These are phyloP conservation scores for Ricordea florida DNA, from an alignment of 92 coral and sea anemone genomes.

Conservation along the genomic window DNA sequence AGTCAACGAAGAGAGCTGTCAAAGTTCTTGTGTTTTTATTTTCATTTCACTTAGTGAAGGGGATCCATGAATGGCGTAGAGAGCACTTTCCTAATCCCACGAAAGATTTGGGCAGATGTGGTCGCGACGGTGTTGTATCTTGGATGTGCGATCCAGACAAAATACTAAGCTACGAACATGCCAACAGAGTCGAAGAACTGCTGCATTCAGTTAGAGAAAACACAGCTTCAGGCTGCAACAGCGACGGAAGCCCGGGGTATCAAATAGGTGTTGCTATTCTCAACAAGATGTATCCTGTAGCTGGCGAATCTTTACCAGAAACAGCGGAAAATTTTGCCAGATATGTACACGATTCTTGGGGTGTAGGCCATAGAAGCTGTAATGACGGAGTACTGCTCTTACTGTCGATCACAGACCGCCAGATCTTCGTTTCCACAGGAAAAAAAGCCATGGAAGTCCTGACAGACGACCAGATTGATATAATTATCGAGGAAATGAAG, in stretches of 20 bases:
- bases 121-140: constrained; percentile 75
- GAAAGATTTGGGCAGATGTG: constrained; percentile 65
- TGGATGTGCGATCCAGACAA: constrained; percentile 88
- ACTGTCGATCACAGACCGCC: constrained; percentile 67
- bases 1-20: neutral
- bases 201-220: constrained; percentile 49
- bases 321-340: constrained; percentile 59
- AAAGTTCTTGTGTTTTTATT: neutral
- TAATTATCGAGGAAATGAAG: constrained; percentile 75
- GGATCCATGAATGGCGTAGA: constrained; percentile 53
- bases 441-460: constrained; percentile 64
- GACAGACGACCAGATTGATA: constrained; percentile 76
- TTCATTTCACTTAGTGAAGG: neutral
- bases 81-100: constrained; percentile 80
- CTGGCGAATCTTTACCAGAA: constrained; percentile 43
- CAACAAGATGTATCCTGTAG: constrained; percentile 42
- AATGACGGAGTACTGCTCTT: constrained; percentile 77
- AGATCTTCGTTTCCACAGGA: constrained; percentile 81
- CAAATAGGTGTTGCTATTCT: constrained; percentile 82
- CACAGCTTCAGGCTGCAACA: constrained; percentile 76
- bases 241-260: constrained; percentile 54
- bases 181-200: constrained; percentile 72
- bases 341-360: constrained; percentile 78
- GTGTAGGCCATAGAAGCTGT: constrained; percentile 71
- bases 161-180: constrained; percentile 61